Conservation (phyloP, 1,140 invertebrate genomes). For the Druon quercuslanigerum region DNA sequence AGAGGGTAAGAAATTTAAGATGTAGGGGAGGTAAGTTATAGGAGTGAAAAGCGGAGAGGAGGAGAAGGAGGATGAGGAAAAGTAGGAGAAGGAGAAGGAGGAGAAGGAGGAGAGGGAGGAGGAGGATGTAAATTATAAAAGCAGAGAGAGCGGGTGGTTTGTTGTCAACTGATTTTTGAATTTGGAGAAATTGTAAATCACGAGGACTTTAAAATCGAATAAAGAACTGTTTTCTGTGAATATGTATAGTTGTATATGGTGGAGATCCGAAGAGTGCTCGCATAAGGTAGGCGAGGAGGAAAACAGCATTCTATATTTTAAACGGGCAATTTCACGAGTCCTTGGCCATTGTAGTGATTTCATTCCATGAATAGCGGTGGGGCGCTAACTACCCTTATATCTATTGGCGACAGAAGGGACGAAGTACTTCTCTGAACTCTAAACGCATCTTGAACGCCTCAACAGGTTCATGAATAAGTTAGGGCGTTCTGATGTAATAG, state of each 20-base stretch:
- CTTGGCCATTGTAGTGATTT: constrained; percentile 71
- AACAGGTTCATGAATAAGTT: constrained; percentile 77
- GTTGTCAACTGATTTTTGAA: too few relatives aligned
- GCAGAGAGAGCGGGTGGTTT: too few relatives aligned
- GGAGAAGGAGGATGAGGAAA: too few relatives aligned
- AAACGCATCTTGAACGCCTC: constrained; percentile 74
- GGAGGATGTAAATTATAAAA: too few relatives aligned
- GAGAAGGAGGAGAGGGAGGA: too few relatives aligned
- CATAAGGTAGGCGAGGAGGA: constrained; percentile 40
- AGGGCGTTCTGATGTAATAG: constrained; percentile 63
- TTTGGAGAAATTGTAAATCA: neutral
- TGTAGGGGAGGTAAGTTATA: too few relatives aligned
- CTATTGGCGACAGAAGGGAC: constrained; percentile 54
- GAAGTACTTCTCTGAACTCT: constrained; percentile 58
- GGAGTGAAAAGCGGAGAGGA: too few relatives aligned
- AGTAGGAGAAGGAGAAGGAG: too few relatives aligned
- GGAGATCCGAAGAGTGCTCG: constrained; percentile 31
- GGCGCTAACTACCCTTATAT: constrained; percentile 70
- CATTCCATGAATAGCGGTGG: constrained; percentile 59
- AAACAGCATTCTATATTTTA: constrained; percentile 61
- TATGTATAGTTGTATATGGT: neutral
- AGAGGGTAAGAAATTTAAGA: too few relatives aligned
- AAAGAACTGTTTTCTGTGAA: neutral
- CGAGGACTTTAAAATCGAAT: neutral
- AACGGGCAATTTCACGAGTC: constrained; percentile 74